Percentiles rank a stretch among this genome's conserved stretches.
phyloP scores from a whole-genome alignment of 30 jellyfish, hydroid and myxozoan genomes.

The Sanderia malayensis region DNA sequence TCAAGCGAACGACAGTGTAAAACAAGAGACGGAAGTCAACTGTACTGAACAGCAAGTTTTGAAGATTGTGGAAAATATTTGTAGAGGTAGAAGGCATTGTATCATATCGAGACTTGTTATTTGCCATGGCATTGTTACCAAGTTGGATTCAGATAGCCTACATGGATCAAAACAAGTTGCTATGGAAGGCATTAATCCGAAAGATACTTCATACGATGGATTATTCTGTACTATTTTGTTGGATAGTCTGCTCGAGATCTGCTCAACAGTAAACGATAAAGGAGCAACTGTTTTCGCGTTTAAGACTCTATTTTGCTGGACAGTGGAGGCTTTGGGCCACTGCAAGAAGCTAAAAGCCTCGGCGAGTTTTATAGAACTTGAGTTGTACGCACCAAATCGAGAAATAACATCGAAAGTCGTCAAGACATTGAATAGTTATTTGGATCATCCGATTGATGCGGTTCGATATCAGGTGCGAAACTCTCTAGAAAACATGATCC shows the following conservation, averaged over 20 bases:
- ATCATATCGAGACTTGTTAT: slow-evolving; percentile 5
- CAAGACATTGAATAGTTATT: slow-evolving; percentile 35
- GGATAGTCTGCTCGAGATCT: slow-evolving; percentile 30
- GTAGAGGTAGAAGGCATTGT: background rate
- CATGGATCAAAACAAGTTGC: slow-evolving; percentile 1
- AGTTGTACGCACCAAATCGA: slow-evolving; percentile 24
- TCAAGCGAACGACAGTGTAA: background rate
- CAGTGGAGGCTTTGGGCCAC: slow-evolving; percentile 39
- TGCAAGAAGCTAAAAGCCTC: slow-evolving; percentile 14
- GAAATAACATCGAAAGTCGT: slow-evolving; percentile 27
- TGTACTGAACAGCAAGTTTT: background rate
- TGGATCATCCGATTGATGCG: slow-evolving; percentile 87
- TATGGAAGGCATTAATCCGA: background rate
- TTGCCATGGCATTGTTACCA: slow-evolving; percentile 54
- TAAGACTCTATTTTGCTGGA: slow-evolving; percentile 55
- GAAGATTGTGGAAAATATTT: too few relatives aligned
- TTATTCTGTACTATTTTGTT: slow-evolving; percentile 16
- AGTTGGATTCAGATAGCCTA: slow-evolving; percentile 23
- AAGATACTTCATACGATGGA: too few relatives aligned
- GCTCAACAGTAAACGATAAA: slow-evolving; percentile 48
- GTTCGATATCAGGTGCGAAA: slow-evolving; percentile 74
- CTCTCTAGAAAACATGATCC: slow-evolving; percentile 54
- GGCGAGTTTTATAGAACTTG: background rate
- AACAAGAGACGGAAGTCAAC: background rate
- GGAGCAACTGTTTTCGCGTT: slow-evolving; percentile 64